Conservation (phyloP, 2,797 vertebrate genomes). For the Muraenolepis orangiensis region DNA sequence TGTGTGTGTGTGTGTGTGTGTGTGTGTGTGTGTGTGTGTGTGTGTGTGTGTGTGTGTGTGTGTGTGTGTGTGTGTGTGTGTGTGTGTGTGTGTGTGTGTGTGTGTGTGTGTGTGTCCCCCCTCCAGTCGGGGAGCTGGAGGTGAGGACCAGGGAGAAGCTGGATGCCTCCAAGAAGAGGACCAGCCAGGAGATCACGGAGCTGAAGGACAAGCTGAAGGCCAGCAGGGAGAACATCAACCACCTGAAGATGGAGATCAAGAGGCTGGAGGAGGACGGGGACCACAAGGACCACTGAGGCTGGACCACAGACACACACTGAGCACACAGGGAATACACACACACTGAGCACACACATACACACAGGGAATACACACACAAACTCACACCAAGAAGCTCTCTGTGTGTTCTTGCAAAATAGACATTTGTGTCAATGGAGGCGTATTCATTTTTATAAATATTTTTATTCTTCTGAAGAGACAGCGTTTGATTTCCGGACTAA, state of each 20-base stretch:
- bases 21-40: neutral
- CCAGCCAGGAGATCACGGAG: slow-evolving; percentile 94
- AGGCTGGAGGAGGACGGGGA: slow-evolving; percentile 93
- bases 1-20: neutral
- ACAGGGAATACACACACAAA: neutral
- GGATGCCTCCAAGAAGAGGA: slow-evolving; percentile 93
- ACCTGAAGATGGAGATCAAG: slow-evolving; percentile 92
- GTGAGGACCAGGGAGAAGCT: slow-evolving; percentile 92
- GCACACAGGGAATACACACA: neutral
- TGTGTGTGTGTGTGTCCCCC: neutral
- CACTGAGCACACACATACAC: too few relatives aligned
- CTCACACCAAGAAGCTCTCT: neutral
- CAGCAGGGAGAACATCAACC: slow-evolving; percentile 96
- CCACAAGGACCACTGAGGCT: slow-evolving; percentile 85
- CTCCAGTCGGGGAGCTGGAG: slow-evolving; percentile 88
- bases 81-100: neutral
- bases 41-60: neutral
- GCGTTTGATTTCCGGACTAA: neutral
- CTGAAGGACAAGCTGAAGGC: slow-evolving; percentile 97
- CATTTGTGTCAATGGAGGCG: too few relatives aligned
- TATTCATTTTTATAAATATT: neutral
- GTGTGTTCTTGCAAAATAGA: too few relatives aligned
- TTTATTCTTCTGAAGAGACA: neutral
- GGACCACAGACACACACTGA: neutral
- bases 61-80: neutral